Percentiles rank a stretch among this genome's conserved stretches.
Conservation (phyloP, 1,140 invertebrate genomes). For the Apis florea region DNA sequence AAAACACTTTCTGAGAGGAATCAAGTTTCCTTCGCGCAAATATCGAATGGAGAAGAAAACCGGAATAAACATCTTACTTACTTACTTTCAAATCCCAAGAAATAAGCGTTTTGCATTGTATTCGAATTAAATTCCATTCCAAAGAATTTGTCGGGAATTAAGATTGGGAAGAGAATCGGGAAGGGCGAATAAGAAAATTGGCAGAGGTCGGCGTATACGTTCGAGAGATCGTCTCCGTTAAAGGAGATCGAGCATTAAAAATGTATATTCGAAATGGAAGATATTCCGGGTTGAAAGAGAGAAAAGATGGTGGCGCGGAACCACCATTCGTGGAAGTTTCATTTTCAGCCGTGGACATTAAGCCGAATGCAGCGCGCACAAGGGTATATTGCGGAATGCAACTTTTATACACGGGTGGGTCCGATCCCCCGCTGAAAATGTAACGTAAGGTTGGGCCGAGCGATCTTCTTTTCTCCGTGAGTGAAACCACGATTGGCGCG, state of each 20-base stretch:
- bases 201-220: too few species aligned
- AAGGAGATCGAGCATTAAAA: conserved; percentile 52
- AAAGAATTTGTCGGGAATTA: neutral
- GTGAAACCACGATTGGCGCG: conserved; percentile 29
- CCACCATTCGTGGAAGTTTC: conserved; percentile 53
- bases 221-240: conserved; percentile 3
- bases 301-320: conserved; percentile 53
- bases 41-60: too few species aligned
- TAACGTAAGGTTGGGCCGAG: conserved; percentile 41
- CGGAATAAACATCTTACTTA: too few species aligned
- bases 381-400: conserved; percentile 54
- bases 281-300: conserved; percentile 53
- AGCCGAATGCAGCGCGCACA: conserved; percentile 55
- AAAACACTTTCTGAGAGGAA: too few species aligned
- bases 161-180: neutral
- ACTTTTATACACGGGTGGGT: conserved; percentile 53
- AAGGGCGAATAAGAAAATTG: neutral
- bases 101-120: too few species aligned
- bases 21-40: too few species aligned
- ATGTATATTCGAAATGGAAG: conserved; percentile 34
- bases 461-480: neutral
- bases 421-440: conserved; percentile 39
- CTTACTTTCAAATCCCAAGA: too few species aligned
- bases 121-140: too few species aligned
- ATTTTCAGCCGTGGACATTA: conserved; percentile 60